Percentiles rank a stretch among this genome's conserved stretches.
These are phyloP conservation scores for Phyllostomus hastatus DNA, from an alignment of 2,113 vertebrate species.

Conservation along the genomic window DNA sequence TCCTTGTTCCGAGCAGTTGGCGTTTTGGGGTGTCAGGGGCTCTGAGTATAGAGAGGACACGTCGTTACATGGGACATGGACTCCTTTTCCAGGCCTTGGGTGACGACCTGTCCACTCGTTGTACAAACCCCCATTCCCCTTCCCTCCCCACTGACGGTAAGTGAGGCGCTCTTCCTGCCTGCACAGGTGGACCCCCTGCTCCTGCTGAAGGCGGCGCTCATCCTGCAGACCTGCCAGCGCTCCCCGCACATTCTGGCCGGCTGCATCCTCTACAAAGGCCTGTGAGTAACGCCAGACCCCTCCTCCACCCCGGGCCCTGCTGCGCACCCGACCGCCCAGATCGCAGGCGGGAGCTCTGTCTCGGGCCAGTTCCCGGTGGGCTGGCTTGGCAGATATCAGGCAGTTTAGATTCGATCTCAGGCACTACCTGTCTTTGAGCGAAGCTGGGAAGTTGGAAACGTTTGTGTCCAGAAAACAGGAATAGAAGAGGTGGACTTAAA, in stretches of 20 bases:
- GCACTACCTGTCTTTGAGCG: no score
- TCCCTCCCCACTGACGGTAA: fast-evolving
- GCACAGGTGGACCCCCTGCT: conserved; percentile 93
- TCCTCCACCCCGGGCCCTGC: fast-evolving
- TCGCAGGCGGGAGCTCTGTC: fast-evolving
- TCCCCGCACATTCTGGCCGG: conserved; percentile 88
- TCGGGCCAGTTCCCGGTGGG: neutral
- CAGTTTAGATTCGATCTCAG: neutral
- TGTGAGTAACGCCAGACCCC: conserved; percentile 75
- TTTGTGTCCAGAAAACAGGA: neutral
- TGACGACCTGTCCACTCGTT: no score
- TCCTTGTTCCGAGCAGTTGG: neutral
- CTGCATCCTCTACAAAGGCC: conserved; percentile 90
- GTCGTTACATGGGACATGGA: neutral
- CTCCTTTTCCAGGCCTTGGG: neutral
- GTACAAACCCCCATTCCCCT: fast-evolving
- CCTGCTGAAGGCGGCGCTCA: conserved; percentile 94
- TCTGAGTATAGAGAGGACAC: neutral
- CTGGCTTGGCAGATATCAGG: neutral
- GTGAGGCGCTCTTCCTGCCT: fast-evolving
- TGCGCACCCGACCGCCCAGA: no score
- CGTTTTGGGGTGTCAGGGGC: neutral
- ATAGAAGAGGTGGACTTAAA: neutral
- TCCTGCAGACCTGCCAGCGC: conserved; percentile 94
- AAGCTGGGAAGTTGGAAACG: no score